Percentiles rank a stretch among this genome's conserved stretches.
phyloP scores from a whole-genome alignment of 2,888 invertebrate genomes.

The Alsophila aescularia region DNA sequence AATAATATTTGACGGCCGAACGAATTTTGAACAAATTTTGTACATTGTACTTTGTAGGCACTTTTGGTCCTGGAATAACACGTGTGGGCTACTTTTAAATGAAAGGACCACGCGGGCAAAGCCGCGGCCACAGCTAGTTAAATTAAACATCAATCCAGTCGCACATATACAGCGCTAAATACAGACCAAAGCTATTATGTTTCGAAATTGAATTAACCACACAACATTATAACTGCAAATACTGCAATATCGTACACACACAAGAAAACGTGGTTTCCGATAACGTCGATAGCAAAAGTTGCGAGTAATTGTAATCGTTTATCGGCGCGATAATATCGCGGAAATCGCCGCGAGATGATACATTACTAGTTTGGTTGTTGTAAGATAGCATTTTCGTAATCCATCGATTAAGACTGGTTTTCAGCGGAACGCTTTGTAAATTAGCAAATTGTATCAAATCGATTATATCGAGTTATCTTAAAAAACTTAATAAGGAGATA shows the following conservation, averaged over 20 bases:
- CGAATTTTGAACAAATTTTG: too few species aligned
- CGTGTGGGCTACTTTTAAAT: too few species aligned
- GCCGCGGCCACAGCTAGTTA: too few species aligned
- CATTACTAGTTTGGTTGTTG: background rate
- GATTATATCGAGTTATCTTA: too few species aligned
- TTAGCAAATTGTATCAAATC: background rate
- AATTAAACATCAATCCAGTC: too few species aligned
- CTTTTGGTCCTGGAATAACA: too few species aligned
- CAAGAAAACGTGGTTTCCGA: constrained; percentile 12
- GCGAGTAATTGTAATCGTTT: constrained; percentile 7
- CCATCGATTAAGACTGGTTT: background rate
- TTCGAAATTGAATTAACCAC: background rate
- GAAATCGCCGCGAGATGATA: constrained; percentile 12
- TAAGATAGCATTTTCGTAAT: background rate
- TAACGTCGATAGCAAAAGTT: constrained; percentile 13
- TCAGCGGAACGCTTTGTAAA: background rate
- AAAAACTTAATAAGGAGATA: too few species aligned
- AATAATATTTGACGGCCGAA: too few species aligned
- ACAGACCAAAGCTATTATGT: too few species aligned
- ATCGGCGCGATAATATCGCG: constrained; percentile 7
- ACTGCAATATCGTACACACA: background rate
- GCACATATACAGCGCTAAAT: too few species aligned
- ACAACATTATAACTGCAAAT: background rate
- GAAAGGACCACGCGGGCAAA: too few species aligned
- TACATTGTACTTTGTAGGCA: too few species aligned